Base-by-base conservation (phyloP, 2,888 invertebrate species). In the Chaitophorus viminalis region DNA sequence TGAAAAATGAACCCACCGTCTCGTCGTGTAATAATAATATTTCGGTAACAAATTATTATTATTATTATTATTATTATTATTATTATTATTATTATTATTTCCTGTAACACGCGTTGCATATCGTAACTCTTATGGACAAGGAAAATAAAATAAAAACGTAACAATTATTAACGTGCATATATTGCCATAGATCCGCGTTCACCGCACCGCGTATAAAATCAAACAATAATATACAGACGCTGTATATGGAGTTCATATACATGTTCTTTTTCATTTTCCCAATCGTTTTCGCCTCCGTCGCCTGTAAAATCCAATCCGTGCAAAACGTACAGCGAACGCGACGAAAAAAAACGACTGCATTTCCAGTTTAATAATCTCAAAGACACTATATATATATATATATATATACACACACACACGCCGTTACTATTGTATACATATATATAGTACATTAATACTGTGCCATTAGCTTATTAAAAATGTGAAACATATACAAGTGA, bases 381-480 rank as follows among this genome's bases (percentile, higher is more conserved):
- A 60, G 21, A 60, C 60, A 60, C 60, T 6, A 21, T 6, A 52
- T 36, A 52, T 14, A n/a, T n/a, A n/a, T n/a, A n/a, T n/a, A n/a
- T n/a, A n/a, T n/a, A n/a, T n/a, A n/a, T n/a, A n/a, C n/a, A n/a
- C n/a, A n/a, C n/a, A n/a, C n/a, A n/a, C n/a, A 21, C 21, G 60
- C 60, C 1, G 21, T 8, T 25, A 21, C 18, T 21, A 3, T 5
- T 60, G 25, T 6, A 52, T 14, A 14, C 9, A 17, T 17, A 14
- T n/a, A n/a, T 54, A 21, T 18, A 11, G 18, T 21, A 18, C 11
- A 54, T n/a, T n/a, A n/a, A n/a, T 6, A 21, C 68, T 29, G 33
- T 18, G 29, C 83, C 82, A 83, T 83, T 83, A 83, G 83, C 83
- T 83, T 83, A 83, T 83, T 83, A 82, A 75, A 82, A 82, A n/a